These are phyloP conservation scores for Baryphthengus martii DNA, from an alignment of 2,113 vertebrate genomes.

Conservation along the genomic window DNA sequence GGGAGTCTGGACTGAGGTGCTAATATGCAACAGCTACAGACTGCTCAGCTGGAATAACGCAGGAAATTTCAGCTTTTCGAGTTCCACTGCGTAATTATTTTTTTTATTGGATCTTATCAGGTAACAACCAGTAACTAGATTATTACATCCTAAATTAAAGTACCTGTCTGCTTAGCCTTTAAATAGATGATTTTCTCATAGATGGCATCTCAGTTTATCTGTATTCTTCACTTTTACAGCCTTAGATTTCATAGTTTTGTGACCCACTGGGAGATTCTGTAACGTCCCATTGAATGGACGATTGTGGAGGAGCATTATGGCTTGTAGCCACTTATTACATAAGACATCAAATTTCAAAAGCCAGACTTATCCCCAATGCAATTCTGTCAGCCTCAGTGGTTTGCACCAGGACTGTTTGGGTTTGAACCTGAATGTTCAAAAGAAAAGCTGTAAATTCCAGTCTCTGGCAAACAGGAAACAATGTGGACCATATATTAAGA, in stretches of 20 bases:
- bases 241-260: not conserved
- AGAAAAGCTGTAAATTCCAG: not conserved
- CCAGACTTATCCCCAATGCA: not conserved
- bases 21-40: not conserved
- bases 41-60: not conserved
- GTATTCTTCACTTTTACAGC: not conserved
- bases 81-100: not conserved
- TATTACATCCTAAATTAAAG: not conserved
- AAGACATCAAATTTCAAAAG: not conserved
- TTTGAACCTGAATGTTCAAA: not conserved
- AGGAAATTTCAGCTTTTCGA: not conserved
- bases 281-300: not conserved
- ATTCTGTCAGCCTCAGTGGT: not conserved
- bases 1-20: not conserved
- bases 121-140: not conserved
- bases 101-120: not conserved
- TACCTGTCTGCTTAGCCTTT: not conserved
- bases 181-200: not conserved
- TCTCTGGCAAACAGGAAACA: not conserved
- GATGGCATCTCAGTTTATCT: not conserved
- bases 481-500: not conserved
- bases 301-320: not conserved
- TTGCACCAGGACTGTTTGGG: not conserved
- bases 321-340: not conserved
- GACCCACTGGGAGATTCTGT: not conserved